Conservation (phyloP, 2,797 vertebrate genomes). For the Spinibarbus caldwelli region DNA sequence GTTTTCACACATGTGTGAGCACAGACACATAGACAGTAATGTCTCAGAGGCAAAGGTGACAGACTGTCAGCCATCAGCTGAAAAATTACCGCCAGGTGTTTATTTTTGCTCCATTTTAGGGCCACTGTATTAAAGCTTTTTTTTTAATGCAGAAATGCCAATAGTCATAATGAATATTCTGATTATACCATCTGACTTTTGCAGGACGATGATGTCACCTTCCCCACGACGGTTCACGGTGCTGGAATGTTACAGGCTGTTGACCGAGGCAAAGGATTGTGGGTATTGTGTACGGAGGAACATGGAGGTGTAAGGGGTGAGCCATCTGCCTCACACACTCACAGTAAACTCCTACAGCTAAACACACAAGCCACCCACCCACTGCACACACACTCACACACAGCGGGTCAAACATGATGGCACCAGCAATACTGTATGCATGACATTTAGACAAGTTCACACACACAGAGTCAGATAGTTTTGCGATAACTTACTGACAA, state of each 20-base stretch:
- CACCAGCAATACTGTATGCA: slow-evolving; percentile 22
- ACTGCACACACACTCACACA: slow-evolving; percentile 26
- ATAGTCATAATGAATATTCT: not conserved
- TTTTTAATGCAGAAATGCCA: not conserved
- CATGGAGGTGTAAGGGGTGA: slow-evolving; percentile 47
- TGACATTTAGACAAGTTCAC: slow-evolving; percentile 26
- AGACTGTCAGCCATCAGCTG: not conserved
- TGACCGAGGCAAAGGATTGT: slow-evolving; percentile 55
- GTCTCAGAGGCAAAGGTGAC: slow-evolving; percentile 21
- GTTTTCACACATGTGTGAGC: slow-evolving; percentile 50
- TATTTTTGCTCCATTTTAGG: not conserved
- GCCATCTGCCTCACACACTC: slow-evolving; percentile 50
- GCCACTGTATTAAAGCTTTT: not conserved
- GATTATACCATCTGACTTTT: not conserved
- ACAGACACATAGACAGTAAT: slow-evolving; percentile 35
- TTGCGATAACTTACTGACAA: slow-evolving; percentile 22
- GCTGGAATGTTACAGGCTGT: slow-evolving; percentile 60
- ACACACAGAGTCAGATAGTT: slow-evolving; percentile 13
- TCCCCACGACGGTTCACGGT: slow-evolving; percentile 8
- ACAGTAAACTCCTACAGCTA: slow-evolving; percentile 53
- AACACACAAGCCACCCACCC: slow-evolving; percentile 54
- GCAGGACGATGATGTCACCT: slow-evolving; percentile 47
- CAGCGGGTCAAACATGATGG: slow-evolving; percentile 13
- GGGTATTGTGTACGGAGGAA: slow-evolving; percentile 53
- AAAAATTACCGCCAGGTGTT: not conserved